Evolutionary conservation across 2,888 invertebrate genomes (phyloP), one percentile per base, ranked within the genome.

Genomic region (Dorcus parallelipipedus): DNA sequence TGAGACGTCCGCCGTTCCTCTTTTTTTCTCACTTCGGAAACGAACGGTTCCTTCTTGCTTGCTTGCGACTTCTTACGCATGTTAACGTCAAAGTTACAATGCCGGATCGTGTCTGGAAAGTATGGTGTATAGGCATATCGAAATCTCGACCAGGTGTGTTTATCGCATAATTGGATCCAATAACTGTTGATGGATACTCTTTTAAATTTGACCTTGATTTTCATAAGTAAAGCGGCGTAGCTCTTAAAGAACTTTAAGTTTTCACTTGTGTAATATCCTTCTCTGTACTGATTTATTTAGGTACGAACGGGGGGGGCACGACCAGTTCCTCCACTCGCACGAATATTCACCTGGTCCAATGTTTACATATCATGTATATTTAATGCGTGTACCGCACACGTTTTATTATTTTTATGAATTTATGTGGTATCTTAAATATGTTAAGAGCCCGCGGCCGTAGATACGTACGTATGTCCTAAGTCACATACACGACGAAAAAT

Each of bases 361-460:
- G 65, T 58, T 54, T 45, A 56, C 49, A 43, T 52, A 59, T 58
- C 60, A 56, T 67, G 62, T 67, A 67, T 69, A 67, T 67, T 70
- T 70, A 70, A 71, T 68, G 68, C 67, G 66, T 68, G 61, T 71
- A 70, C 71, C 71, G 69, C 71, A 72, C 71, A 71, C 71, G 68
- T 71, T 69, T 68, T 64, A 64, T 71, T 69, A 68, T 71, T 72
- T 71, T 67, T 68, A 61, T 67, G 62, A 67, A 71, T 69, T 71
- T 72, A 72, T 50, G 33, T 38, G 49, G 49, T 38, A 49, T 49
- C 38, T 49, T 26, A 49, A 49, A 38, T 49, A 49, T 49, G 49
- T 49, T 26, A 38, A 49, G 49, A 14, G 38, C 49, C 33, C 14
- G 33, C 33, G 49, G 49, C 38, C 33, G 38, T 38, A 49, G 38